Evolutionary conservation across 2,113 vertebrate genomes (phyloP).

Genomic region (Orycteropus afer): DNA sequence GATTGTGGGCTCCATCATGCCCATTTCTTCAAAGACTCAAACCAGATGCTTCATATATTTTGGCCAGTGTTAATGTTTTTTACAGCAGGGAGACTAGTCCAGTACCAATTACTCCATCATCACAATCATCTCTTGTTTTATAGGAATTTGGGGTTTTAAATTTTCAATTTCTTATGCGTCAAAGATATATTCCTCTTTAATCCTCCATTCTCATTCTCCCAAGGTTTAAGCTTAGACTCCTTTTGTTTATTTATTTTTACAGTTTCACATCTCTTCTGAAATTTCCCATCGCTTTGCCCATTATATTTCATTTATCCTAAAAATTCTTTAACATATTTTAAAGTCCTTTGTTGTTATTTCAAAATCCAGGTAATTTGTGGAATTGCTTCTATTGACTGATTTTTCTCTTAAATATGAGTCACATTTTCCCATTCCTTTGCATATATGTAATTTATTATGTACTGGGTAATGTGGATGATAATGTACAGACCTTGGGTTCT

Average conservation of each 20-base stretch:
- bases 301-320: neutral
- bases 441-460: neutral
- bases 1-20: too few relatives aligned
- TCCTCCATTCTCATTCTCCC: neutral
- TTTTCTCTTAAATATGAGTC: neutral
- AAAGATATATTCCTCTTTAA: neutral
- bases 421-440: neutral
- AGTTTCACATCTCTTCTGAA: neutral
- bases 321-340: neutral
- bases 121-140: neutral
- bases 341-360: neutral
- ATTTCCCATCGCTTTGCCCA: neutral
- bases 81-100: neutral
- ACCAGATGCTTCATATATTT: neutral
- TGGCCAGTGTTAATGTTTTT: neutral
- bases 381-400: neutral
- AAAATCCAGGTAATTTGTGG: neutral
- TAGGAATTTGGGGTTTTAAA: slow-evolving; percentile 9
- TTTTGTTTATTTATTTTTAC: neutral
- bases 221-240: neutral
- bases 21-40: neutral
- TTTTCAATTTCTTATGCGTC: neutral
- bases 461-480: neutral
- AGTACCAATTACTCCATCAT: neutral
- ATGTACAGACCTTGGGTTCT: neutral